A percentile compares a stretch with the other conserved stretches of the same genome.
These are phyloP conservation scores for Solea senegalensis DNA, from an alignment of 2,113 vertebrate genomes.

Conservation along the genomic window DNA sequence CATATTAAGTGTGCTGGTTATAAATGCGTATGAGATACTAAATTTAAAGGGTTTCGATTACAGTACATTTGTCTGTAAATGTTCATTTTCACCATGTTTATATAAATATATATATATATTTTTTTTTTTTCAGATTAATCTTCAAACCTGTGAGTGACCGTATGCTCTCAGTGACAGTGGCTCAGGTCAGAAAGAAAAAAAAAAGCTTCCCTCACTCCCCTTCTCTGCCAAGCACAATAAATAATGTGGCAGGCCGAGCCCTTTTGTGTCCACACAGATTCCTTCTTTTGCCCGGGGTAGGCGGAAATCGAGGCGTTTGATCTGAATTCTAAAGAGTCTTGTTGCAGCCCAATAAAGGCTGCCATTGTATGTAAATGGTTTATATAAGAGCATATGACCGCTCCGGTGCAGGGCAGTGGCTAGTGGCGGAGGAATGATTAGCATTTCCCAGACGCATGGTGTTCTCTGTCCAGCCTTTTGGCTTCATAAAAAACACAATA, in stretches of 20 bases:
- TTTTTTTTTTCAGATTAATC: conserved; percentile 34
- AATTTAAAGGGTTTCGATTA: no score
- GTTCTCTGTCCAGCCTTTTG: conserved; percentile 77
- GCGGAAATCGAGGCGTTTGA: conserved; percentile 95
- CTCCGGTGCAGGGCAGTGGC: conserved; percentile 88
- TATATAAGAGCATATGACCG: conserved; percentile 97
- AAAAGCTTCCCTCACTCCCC: conserved; percentile 69
- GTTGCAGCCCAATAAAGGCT: conserved; percentile 88
- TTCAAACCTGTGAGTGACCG: conserved; percentile 29
- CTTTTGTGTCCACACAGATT: conserved; percentile 88
- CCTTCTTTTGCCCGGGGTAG: conserved; percentile 86
- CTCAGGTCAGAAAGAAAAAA: conserved; percentile 54
- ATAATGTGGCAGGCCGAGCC: conserved; percentile 77
- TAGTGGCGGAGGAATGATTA: conserved; percentile 84
- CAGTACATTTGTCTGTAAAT: no score
- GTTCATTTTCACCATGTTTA: no score
- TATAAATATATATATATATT: no score
- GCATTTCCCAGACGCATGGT: conserved; percentile 83
- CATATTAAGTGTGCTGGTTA: no score
- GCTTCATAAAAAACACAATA: conserved; percentile 61
- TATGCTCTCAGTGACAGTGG: conserved; percentile 39
- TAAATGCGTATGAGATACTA: no score
- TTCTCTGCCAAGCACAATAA: conserved; percentile 78
- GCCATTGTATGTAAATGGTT: conserved; percentile 94
- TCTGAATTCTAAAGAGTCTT: conserved; percentile 97